Conservation (phyloP, 2,113 vertebrate species). For the Pimephales promelas region DNA sequence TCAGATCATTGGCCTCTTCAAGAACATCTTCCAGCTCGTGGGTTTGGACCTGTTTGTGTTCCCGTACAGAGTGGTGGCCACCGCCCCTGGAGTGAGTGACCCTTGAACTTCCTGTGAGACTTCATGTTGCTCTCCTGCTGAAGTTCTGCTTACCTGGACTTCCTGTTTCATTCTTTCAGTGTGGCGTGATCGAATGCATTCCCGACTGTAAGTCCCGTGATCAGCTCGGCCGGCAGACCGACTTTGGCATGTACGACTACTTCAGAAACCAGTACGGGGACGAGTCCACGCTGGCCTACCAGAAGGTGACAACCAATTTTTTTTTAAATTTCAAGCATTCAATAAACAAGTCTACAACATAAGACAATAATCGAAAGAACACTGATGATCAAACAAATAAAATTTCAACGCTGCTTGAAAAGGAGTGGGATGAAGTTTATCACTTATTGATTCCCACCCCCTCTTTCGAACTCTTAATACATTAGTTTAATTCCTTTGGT, state of each 20-base stretch:
- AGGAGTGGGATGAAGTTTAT: too few relatives aligned
- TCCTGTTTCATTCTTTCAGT: conserved; percentile 72
- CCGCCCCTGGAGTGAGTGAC: conserved; percentile 89
- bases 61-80: conserved; percentile 96
- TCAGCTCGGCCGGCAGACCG: conserved; percentile 95
- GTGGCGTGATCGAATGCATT: conserved; percentile 98
- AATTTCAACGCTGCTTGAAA: too few relatives aligned
- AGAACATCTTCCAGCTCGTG: conserved; percentile 98
- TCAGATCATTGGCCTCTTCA: conserved; percentile 98
- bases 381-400: too few relatives aligned
- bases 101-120: neutral
- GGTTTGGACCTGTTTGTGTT: conserved; percentile 97
- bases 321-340: too few relatives aligned
- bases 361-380: too few relatives aligned
- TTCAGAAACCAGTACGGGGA: conserved; percentile 98
- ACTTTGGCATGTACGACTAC: conserved; percentile 99
- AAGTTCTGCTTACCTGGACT: neutral
- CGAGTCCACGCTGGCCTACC: conserved; percentile 93
- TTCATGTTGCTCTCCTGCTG: neutral
- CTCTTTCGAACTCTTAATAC: too few relatives aligned
- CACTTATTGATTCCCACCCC: too few relatives aligned
- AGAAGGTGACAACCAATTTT: conserved; percentile 87
- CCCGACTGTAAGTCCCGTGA: conserved; percentile 97
- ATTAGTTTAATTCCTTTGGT: too few relatives aligned
- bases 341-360: too few relatives aligned